Base-by-base conservation (phyloP, 1,140 invertebrate species). In the Zaprionus lachaisei region DNA sequence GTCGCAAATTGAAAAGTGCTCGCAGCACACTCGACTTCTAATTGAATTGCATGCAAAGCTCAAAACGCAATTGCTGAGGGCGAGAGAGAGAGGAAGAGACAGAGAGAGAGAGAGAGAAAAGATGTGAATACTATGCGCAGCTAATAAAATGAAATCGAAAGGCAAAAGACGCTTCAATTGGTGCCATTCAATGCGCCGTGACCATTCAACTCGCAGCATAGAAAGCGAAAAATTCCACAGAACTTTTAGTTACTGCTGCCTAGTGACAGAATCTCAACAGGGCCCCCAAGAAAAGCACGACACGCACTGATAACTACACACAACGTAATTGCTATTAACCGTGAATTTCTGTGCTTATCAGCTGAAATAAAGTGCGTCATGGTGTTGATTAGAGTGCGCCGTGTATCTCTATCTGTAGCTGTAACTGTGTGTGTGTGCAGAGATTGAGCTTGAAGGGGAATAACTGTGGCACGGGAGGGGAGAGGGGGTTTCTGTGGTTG, bases 21-120 rank as follows among this genome's bases (percentile, higher is more conserved):
- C 80, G 66, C 80, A 83, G 70, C 65, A 64, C 71, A 78, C 67
- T 87, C 79, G 65, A 56, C 62, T 65, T 11, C 86, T 85, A 90
- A 90, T 90, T 90, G 86, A 85, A 85, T 79, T 90, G 85, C 85
- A 90, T 90, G 85, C 77, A 68, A 83, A 73, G 62, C 70, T 37
- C 71, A 80, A 65, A 41, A 34, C 22, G 56, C 60, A 64, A 64
- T 22, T 15, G 26, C n/a, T n/a, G 38, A 51, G 47, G 47, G 24
- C 9, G 41, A 12, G 3, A 61, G 20, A 61, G 20, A 17, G 38
- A 7, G 15, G 2, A 26, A 17, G 20, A 17, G 5, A n/a, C 14
- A 1, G 20, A 17, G 14, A 55, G 31, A 55, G 1, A 24, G n/a
- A 20, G 34, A 20, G 17, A 20, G 34, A n/a, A n/a, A 44, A 9